A percentile compares a stretch with the other conserved stretches of the same genome.
Conservation (phyloP, 1,140 invertebrate genomes). For the Heliconius himera region DNA sequence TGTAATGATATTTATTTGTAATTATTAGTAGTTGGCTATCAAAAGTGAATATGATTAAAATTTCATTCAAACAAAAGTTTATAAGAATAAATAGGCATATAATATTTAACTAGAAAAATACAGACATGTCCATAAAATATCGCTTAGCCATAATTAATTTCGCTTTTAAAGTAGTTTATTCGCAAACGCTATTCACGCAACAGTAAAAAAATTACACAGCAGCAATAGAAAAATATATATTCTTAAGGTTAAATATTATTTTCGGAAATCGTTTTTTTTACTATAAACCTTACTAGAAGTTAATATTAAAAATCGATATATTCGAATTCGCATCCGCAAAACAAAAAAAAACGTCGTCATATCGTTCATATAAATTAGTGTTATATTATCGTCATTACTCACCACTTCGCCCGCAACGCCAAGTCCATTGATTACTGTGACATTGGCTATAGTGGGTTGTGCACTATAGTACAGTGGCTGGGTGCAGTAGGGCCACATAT, state of each 20-base stretch:
- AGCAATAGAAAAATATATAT: neutral
- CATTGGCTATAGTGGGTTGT: constrained; percentile 95
- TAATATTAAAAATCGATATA: too few species aligned
- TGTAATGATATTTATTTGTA: too few species aligned
- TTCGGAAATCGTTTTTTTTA: too few species aligned
- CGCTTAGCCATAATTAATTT: constrained; percentile 1
- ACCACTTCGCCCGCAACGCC: constrained; percentile 92
- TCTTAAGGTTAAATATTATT: neutral
- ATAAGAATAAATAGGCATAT: neutral
- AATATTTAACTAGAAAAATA: neutral
- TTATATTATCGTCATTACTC: constrained; percentile 33
- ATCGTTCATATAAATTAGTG: neutral
- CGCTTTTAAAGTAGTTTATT: neutral
- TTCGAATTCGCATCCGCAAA: too few species aligned
- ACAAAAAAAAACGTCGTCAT: too few species aligned
- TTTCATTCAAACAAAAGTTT: neutral
- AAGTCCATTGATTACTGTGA: constrained; percentile 94
- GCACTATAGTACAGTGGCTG: constrained; percentile 95
- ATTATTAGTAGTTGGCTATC: too few species aligned
- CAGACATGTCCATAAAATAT: neutral
- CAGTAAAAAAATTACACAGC: neutral
- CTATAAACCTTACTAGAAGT: too few species aligned
- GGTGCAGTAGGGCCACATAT: constrained; percentile 99
- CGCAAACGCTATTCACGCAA: neutral
- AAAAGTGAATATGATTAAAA: neutral